Conservation (phyloP, 2,797 vertebrate genomes). For the Pangasius sanitwongsei region DNA sequence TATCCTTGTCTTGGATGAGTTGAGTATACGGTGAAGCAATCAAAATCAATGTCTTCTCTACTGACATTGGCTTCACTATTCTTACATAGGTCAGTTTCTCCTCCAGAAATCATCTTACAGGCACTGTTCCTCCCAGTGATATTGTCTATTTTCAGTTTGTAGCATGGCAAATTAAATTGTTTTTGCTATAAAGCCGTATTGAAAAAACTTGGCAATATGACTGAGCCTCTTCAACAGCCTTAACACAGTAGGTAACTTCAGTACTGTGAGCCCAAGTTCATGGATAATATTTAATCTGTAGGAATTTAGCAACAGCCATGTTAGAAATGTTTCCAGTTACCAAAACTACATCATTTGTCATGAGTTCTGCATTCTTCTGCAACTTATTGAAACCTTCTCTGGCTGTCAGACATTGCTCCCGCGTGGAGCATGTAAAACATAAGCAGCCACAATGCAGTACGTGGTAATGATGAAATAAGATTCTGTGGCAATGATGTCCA, state of each 20-base stretch:
- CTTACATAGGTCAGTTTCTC: not conserved
- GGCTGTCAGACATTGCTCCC: no score
- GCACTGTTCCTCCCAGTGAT: no score
- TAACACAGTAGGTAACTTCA: not conserved
- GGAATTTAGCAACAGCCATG: not conserved
- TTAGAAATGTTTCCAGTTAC: not conserved
- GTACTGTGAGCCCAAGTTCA: not conserved
- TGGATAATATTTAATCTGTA: not conserved
- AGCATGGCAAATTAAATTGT: not conserved
- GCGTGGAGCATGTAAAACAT: no score
- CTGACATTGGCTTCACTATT: not conserved
- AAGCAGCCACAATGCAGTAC: no score
- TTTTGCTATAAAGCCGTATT: no score
- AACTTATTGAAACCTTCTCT: no score
- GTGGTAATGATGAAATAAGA: no score
- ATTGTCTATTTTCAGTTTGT: not conserved
- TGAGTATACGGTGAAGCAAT: not conserved
- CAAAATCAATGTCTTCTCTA: not conserved
- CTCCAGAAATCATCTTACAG: not conserved
- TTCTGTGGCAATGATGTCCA: no score
- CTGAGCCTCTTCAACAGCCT: not conserved
- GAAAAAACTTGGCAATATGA: no score
- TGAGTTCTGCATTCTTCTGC: not conserved
- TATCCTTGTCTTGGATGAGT: no score
- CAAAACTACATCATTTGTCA: not conserved